A percentile compares a stretch with the other conserved stretches of the same genome.
Conservation (phyloP, 2,113 vertebrate species). For the Pteruthius melanotis region DNA sequence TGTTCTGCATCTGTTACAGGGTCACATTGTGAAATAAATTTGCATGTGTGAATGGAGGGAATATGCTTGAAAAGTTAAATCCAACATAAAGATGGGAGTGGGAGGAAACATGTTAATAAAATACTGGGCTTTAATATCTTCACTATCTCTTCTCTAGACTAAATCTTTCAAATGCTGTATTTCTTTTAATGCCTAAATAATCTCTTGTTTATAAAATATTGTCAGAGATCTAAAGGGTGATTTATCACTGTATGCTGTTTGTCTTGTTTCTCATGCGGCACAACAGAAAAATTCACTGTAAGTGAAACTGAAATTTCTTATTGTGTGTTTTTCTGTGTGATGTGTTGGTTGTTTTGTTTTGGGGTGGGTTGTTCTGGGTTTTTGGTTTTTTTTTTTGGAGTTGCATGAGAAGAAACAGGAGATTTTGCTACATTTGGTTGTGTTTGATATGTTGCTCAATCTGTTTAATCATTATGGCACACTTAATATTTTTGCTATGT, state of each 20-base stretch:
- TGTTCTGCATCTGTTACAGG: not conserved
- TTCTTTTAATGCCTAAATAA: not conserved
- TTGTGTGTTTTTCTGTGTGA: slow-evolving; percentile 20
- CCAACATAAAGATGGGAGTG: not conserved
- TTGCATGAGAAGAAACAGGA: slow-evolving; percentile 24
- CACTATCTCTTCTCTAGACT: not conserved
- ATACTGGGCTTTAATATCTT: not conserved
- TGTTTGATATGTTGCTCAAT: slow-evolving; percentile 3
- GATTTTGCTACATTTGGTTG: not conserved
- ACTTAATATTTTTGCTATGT: not conserved
- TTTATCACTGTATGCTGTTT: slow-evolving; percentile 66
- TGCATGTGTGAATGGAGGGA: not conserved
- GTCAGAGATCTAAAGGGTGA: not conserved
- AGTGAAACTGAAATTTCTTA: slow-evolving; percentile 65
- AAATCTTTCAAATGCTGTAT: not conserved
- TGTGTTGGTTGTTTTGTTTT: not conserved
- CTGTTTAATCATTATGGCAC: not conserved
- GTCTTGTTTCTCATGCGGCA: slow-evolving; percentile 72
- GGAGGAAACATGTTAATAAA: not conserved
- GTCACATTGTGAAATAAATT: not conserved
- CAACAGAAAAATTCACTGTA: slow-evolving; percentile 73
- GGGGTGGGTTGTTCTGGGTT: not conserved
- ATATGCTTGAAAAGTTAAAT: not conserved
- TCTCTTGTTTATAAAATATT: slow-evolving; percentile 9
- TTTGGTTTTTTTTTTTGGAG: not conserved